Percentiles rank a stretch among this genome's conserved stretches.
phyloP scores from a whole-genome alignment of 2,113 vertebrate species.

The Coturnix japonica region DNA sequence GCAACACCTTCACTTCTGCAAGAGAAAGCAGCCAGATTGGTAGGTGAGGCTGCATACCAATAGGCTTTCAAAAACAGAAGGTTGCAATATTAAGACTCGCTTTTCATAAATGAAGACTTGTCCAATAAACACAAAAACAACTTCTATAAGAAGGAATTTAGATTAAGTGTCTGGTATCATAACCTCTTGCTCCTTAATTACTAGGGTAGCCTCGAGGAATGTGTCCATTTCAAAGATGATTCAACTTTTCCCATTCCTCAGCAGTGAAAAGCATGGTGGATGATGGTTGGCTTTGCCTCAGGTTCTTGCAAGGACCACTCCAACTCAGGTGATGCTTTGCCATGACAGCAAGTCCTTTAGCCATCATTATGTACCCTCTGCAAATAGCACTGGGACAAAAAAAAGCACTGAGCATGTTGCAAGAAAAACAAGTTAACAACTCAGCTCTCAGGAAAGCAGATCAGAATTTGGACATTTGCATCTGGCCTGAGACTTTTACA shows the following conservation, averaged over 20 bases:
- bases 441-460: not conserved
- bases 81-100: not conserved
- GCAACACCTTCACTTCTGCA: rapidly evolving
- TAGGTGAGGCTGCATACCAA: not conserved
- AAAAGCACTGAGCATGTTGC: not conserved
- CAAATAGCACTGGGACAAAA: not conserved
- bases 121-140: not conserved
- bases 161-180: not conserved
- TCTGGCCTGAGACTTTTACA: not conserved
- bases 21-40: not conserved
- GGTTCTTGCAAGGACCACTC: not conserved
- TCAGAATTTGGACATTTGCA: not conserved
- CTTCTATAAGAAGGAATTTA: not conserved
- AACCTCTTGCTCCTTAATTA: not conserved
- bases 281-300: not conserved
- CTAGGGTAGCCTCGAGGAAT: not conserved
- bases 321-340: not conserved
- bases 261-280: not conserved
- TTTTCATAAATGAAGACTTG: not conserved
- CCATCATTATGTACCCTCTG: not conserved
- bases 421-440: not conserved
- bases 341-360: rapidly evolving
- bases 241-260: rapidly evolving
- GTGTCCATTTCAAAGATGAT: not conserved
- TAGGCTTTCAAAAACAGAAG: not conserved